Conservation (phyloP, 2,797 vertebrate genomes). For the Psittacula echo region DNA sequence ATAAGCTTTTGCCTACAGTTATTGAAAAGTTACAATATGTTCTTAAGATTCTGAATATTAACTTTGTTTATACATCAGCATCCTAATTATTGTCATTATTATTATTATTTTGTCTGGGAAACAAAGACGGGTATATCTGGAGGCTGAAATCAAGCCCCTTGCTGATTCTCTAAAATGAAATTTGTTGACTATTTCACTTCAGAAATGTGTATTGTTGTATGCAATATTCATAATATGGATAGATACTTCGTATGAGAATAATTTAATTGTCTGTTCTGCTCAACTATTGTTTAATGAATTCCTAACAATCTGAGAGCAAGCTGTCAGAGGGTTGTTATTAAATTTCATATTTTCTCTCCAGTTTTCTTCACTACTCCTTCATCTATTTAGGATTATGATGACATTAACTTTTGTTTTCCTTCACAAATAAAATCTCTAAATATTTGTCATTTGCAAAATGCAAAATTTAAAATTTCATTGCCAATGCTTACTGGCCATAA, state of each 20-base stretch:
- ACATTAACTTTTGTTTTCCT: conserved; percentile 62
- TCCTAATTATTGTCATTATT: conserved; percentile 34
- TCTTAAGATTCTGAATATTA: conserved; percentile 44
- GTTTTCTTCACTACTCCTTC: conserved; percentile 63
- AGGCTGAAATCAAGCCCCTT: conserved; percentile 66
- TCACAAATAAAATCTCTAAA: conserved; percentile 29
- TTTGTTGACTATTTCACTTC: conserved; percentile 65
- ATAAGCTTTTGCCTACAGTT: background rate
- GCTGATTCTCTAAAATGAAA: conserved; percentile 72
- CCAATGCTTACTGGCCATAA: background rate
- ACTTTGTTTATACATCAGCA: conserved; percentile 41
- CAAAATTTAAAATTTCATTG: conserved; percentile 32
- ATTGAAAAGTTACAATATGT: background rate
- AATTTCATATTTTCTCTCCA: conserved; percentile 71
- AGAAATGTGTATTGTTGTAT: conserved; percentile 66
- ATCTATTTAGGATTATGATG: conserved; percentile 66
- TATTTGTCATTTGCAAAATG: conserved; percentile 38
- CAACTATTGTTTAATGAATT: conserved; percentile 78
- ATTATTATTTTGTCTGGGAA: conserved; percentile 57
- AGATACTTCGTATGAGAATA: conserved; percentile 70
- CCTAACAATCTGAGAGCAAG: conserved; percentile 71
- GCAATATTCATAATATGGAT: conserved; percentile 74
- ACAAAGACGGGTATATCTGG: conserved; percentile 50
- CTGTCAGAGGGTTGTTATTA: conserved; percentile 66
- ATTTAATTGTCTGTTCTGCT: conserved; percentile 75